These are phyloP conservation scores for Porites lutea DNA, from an alignment of 64 coral and sea anemone species.

Conservation along the genomic window DNA sequence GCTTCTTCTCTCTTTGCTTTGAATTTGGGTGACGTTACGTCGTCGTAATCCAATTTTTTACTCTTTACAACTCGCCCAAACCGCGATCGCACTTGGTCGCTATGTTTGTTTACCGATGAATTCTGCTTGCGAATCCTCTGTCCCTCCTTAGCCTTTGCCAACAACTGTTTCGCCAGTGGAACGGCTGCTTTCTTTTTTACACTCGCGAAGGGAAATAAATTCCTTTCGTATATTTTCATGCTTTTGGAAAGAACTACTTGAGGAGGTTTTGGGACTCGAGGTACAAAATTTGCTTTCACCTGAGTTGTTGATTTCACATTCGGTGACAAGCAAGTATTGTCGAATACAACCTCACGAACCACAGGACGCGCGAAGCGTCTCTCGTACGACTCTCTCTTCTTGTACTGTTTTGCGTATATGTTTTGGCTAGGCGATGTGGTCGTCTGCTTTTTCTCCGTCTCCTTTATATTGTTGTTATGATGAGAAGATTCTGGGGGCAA, in stretches of 20 bases:
- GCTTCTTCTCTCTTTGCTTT: conserved; percentile 28
- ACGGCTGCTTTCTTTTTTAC: conserved; percentile 33
- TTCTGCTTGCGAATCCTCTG: conserved; percentile 55
- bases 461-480: conserved; percentile 13
- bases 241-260: conserved; percentile 7
- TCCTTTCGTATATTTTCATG: conserved; percentile 8
- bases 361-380: conserved; percentile 70
- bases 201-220: conserved; percentile 27
- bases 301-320: conserved; percentile 70
- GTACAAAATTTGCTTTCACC: conserved; percentile 67
- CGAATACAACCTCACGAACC: conserved; percentile 11
- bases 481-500: conserved; percentile 37
- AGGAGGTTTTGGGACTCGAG: conserved; percentile 50
- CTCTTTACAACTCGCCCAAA: conserved; percentile 96
- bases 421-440: conserved; percentile 57
- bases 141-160: conserved; percentile 90
- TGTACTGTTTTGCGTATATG: conserved; percentile 89
- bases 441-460: conserved; percentile 30
- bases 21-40: conserved; percentile 69
- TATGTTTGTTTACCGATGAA: conserved; percentile 32
- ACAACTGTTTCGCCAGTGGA: conserved; percentile 79
- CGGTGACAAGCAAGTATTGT: conserved; percentile 45
- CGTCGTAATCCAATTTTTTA: conserved; percentile 97
- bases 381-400: conserved; percentile 89
- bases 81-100: conserved; percentile 76